Percentiles rank a stretch among this genome's conserved stretches.
phyloP scores from a whole-genome alignment of 2,888 invertebrate species.

The Drosophila picticornis region DNA sequence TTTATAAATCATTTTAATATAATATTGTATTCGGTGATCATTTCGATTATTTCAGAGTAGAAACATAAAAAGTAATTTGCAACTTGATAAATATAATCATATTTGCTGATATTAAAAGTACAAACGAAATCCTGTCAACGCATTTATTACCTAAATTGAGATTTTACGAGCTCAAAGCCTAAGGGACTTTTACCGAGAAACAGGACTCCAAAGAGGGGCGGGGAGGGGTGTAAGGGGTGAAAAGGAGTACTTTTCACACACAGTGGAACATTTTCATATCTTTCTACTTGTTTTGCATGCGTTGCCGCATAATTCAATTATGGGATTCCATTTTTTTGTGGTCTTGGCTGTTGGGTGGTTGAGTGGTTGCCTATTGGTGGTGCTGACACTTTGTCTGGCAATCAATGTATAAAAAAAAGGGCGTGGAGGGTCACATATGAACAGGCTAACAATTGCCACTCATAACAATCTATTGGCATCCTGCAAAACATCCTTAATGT shows the following conservation, averaged over 20 bases:
- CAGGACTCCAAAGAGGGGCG: not conserved
- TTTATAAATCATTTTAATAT: not conserved
- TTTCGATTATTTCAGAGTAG: not conserved
- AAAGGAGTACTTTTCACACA: not conserved
- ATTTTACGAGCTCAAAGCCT: constrained; percentile 36
- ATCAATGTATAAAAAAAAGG: constrained; percentile 39
- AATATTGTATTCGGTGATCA: not conserved
- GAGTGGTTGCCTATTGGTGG: constrained; percentile 6
- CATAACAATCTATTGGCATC: constrained; percentile 79
- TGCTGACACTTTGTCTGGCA: constrained; percentile 42
- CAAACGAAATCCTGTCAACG: constrained; percentile 4
- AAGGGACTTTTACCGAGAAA: constrained; percentile 11
- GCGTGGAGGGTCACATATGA: constrained; percentile 39
- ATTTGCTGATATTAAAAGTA: not conserved
- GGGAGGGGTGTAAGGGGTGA: not conserved
- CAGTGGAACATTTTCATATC: constrained; percentile 41
- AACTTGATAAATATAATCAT: not conserved
- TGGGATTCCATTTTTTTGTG: constrained; percentile 59
- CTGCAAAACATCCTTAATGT: constrained; percentile 82
- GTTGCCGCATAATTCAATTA: constrained; percentile 68
- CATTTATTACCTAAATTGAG: constrained; percentile 37
- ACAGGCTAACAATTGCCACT: constrained; percentile 42
- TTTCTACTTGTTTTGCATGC: constrained; percentile 62
- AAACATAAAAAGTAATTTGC: not conserved
- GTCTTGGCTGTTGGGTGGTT: not conserved